Evolutionary conservation across 2,797 vertebrate genomes (phyloP).

Genomic region (Sebastes reedi): DNA sequence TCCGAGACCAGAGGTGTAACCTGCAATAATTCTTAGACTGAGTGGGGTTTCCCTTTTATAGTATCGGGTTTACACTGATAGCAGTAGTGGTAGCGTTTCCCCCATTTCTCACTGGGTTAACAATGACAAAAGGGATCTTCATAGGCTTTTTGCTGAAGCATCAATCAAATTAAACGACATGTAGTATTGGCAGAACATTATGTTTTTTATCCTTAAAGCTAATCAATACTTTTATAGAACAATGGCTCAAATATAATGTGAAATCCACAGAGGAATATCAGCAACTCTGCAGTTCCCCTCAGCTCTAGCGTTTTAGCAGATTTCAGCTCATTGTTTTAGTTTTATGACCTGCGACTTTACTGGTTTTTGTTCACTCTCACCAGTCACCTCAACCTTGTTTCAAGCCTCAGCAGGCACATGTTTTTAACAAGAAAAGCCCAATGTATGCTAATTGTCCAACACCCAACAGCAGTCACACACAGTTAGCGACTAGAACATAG

Average conservation of each 20-base stretch:
- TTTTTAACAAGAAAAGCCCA: neutral
- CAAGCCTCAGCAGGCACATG: neutral
- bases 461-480: neutral
- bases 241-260: neutral
- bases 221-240: conserved; percentile 13
- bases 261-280: neutral
- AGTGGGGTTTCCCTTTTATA: neutral
- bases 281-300: neutral
- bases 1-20: neutral
- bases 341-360: neutral
- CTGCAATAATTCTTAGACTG: conserved; percentile 2
- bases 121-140: neutral
- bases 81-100: neutral
- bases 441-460: neutral
- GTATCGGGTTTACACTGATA: neutral
- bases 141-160: neutral
- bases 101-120: neutral
- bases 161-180: neutral
- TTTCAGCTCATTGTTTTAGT: neutral
- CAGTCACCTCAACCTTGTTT: neutral
- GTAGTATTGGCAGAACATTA: conserved; percentile 2
- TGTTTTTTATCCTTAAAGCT: conserved; percentile 19
- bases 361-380: neutral
- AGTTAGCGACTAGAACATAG: neutral
- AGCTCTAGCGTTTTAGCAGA: neutral